These are phyloP conservation scores for Poecilia velifera DNA, from an alignment of 2,797 vertebrate species.

Conservation along the genomic window DNA sequence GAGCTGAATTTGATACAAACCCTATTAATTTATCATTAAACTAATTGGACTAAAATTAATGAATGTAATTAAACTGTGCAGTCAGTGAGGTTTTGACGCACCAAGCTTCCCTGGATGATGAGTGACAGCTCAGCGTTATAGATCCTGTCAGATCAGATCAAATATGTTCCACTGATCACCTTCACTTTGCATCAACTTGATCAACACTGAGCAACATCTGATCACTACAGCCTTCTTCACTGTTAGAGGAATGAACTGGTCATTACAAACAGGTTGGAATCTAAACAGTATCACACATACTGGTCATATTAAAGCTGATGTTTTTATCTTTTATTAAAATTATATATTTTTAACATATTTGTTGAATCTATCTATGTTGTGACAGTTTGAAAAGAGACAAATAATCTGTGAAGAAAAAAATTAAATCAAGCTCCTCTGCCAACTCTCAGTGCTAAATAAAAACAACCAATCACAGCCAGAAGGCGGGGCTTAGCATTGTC, in stretches of 20 bases:
- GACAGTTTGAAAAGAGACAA: no score
- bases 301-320: not conserved
- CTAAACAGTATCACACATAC: not conserved
- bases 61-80: not conserved
- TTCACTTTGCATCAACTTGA: slow-evolving; percentile 2
- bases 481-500: no score
- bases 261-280: not conserved
- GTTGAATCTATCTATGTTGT: no score
- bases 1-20: not conserved
- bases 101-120: not conserved
- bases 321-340: no score
- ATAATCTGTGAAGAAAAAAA: no score
- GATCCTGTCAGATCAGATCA: slow-evolving; percentile 3
- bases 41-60: not conserved
- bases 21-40: not conserved
- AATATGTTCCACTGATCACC: not conserved
- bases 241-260: not conserved
- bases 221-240: not conserved
- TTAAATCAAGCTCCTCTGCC: no score
- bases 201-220: not conserved
- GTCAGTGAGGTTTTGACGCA: not conserved
- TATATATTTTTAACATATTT: no score
- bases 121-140: not conserved
- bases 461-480: no score
- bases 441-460: no score